Evolutionary conservation across 2,888 invertebrate genomes (phyloP), one percentile per base, ranked within the genome.

Genomic region (Zeuzera pyrina): DNA sequence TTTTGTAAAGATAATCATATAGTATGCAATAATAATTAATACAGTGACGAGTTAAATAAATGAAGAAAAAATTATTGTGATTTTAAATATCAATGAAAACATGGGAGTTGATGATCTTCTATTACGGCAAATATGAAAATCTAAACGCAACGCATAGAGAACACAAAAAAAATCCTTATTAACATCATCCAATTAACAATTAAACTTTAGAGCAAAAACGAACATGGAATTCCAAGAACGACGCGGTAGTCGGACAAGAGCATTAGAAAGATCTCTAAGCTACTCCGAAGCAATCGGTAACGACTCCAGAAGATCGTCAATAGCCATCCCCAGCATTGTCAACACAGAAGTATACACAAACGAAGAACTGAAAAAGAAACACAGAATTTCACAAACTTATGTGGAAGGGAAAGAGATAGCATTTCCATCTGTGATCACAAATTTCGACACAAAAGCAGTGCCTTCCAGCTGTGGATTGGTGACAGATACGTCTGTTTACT

Each of bases 251-350:
- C 48, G 69, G 33, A 51, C 30, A 7, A 45, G 79, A 30, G 57
- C 63, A 0, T 41, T 83, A n/a, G 79, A 79, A 46, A 50, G 83
- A 43, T 83, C 83, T 0, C 39, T 68, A 0, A 83, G 83, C 43
- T 83, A 83, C 31, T 79, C 79, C 1, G 83, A 74, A 55, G 83
- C 83, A 0, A 81, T 83, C 1, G 77, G 77, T 1, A 73, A 63
- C 16, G 51, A 48, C 0, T 74, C 81, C 0, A 54, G 60, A 0
- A 51, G 71, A 45, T 71, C 74, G 0, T 79, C 78, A 0, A 73
- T 79, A 19, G 79, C 79, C 54, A 78, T 81, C 39, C 77, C 78
- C 8, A 61, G 57, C 15, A 71, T 83, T 0, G 62, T 44, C 0
- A 45, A 76, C 42, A 71, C 77, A 6, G 79, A 81, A 5, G 81